Evolutionary conservation across 2,113 vertebrate genomes (phyloP), one percentile per base, ranked within the genome.

Genomic region (Eulacestoma nigropectus): DNA sequence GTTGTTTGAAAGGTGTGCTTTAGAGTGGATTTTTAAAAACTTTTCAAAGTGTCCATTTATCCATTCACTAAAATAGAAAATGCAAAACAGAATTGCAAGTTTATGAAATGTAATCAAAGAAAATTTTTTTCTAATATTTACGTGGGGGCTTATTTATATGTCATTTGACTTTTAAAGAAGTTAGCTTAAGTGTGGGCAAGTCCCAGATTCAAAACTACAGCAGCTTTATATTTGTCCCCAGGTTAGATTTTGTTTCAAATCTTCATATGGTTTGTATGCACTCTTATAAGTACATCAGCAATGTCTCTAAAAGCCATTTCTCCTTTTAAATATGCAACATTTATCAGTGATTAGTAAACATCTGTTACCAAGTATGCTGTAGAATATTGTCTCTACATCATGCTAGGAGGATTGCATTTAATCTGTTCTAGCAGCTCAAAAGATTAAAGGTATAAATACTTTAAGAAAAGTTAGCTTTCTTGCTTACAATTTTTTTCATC

Each of bases 301-400:
- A 27, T 82, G 57, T 44, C 37, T 93, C 72, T 62, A 67, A 94
- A 93, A 90, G 8, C 30, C 37, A 47, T 86, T 90, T 93, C 35
- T n/a, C 14, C 30, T 85, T 93, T 94, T 91, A 93, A 95, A 88
- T 86, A 97, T 94, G 87, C 91, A 94, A 87, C 96, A 93, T 73
- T 90, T 95, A 88, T 82, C 84, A 90, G 73, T 57, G 78, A 93
- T 92, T 96, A 93, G 84, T 89, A 96, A 90, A 93, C 94, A 97
- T 93, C 92, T 97, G 92, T 79, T 93, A 60, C 41, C 76, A 81
- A 35, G 39, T 93, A 22, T 65, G 50, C 63, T 91, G 59, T 16
- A 39, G 55, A 91, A 90, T 94, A 90, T 68, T 42, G 8, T 46
- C 14, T 93, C 52, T 59, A 77, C 33, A 93, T 83, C 70, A 79